These are phyloP conservation scores for Notoglanidium macrostoma DNA, from an alignment of 2,797 vertebrate genomes.

Conservation along the genomic window DNA sequence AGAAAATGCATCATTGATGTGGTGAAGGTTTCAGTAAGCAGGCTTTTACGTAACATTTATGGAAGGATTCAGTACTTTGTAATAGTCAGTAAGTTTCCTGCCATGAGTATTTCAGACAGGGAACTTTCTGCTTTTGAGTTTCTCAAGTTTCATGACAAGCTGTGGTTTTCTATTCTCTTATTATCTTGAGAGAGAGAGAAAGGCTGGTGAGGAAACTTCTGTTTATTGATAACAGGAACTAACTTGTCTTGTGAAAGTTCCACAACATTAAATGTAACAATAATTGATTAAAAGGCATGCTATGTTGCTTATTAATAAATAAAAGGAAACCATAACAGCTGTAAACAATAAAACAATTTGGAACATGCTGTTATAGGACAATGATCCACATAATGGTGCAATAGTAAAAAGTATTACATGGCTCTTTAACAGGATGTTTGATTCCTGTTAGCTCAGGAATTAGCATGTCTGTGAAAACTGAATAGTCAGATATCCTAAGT, in stretches of 20 bases:
- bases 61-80: not conserved
- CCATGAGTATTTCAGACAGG: not conserved
- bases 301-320: too few relatives aligned
- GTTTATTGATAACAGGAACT: not conserved
- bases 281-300: too few relatives aligned
- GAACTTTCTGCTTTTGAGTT: not conserved
- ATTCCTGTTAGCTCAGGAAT: not conserved
- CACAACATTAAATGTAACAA: not conserved
- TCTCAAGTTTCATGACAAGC: not conserved
- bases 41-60: constrained; percentile 1
- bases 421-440: too few relatives aligned
- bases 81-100: not conserved
- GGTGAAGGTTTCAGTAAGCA: not conserved
- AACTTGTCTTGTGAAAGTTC: not conserved
- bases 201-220: not conserved
- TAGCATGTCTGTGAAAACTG: not conserved
- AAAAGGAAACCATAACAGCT: too few relatives aligned
- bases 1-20: not conserved
- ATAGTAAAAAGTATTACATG: not conserved
- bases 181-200: not conserved
- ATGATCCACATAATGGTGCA: not conserved
- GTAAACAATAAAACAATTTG: not conserved
- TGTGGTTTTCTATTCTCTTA: not conserved
- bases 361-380: not conserved
- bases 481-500: not conserved